These are phyloP conservation scores for Lypha dubia DNA, from an alignment of 2,888 invertebrate genomes.

Conservation along the genomic window DNA sequence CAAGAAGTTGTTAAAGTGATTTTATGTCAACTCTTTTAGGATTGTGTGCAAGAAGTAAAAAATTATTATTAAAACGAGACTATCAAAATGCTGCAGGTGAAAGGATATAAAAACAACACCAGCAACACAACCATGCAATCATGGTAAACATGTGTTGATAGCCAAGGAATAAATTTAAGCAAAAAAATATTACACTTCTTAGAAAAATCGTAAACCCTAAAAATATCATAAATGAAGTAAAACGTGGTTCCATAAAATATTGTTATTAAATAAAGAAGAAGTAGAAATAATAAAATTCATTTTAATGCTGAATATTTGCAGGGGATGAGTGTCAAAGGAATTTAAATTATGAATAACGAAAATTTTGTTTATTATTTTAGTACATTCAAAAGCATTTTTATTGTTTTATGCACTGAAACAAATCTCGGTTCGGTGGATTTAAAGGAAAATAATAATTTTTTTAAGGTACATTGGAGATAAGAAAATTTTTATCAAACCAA, in stretches of 20 bases:
- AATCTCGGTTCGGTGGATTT: no score
- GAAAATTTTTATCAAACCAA: not conserved
- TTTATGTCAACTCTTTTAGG: constrained; percentile 34
- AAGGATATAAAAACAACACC: constrained; percentile 22
- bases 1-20: constrained; percentile 12
- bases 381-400: not conserved
- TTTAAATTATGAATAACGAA: not conserved
- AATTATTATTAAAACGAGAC: constrained; percentile 47
- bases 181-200: constrained; percentile 8
- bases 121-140: constrained; percentile 9
- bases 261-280: constrained; percentile 41
- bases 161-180: not conserved
- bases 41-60: constrained; percentile 25
- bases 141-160: constrained; percentile 2
- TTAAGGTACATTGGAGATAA: not conserved
- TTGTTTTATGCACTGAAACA: not conserved
- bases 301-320: not conserved
- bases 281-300: constrained; percentile 27
- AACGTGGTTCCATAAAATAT: constrained; percentile 61
- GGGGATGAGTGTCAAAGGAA: constrained; percentile 16
- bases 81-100: constrained; percentile 63
- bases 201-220: not conserved
- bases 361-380: not conserved
- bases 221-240: constrained; percentile 29
- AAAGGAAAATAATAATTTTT: not conserved